These are phyloP conservation scores for Bos javanicus DNA, from an alignment of 2,113 vertebrate genomes.

Conservation along the genomic window DNA sequence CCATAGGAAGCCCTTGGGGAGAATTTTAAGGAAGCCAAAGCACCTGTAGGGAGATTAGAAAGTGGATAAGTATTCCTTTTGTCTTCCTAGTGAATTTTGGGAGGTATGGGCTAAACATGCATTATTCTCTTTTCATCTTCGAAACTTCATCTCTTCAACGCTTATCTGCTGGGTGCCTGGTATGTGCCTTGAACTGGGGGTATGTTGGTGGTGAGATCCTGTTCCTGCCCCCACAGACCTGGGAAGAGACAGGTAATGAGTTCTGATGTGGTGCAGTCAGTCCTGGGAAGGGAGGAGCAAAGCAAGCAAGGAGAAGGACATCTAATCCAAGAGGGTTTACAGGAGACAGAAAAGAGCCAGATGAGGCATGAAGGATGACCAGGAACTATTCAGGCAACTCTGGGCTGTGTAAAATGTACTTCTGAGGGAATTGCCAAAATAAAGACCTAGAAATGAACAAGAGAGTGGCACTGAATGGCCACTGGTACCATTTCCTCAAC, in stretches of 20 bases:
- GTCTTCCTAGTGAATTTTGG: not conserved
- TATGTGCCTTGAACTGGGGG: too few relatives aligned
- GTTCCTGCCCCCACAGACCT: not conserved
- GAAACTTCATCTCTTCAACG: not conserved
- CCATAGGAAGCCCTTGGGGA: not conserved
- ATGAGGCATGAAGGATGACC: not conserved
- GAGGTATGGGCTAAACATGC: not conserved
- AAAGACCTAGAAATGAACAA: not conserved
- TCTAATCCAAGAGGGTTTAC: not conserved
- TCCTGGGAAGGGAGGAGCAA: not conserved
- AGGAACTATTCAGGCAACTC: not conserved
- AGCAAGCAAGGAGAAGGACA: too few relatives aligned
- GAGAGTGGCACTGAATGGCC: not conserved
- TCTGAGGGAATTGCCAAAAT: not conserved
- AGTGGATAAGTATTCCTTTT: not conserved
- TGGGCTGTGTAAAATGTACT: not conserved
- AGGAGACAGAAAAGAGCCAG: not conserved
- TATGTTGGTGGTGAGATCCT: not conserved
- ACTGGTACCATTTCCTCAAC: not conserved
- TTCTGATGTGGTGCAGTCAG: fast-evolving
- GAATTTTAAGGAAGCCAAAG: not conserved
- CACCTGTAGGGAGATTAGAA: not conserved
- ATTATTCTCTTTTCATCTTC: not conserved
- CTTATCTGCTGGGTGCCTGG: not conserved
- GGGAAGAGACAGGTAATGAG: not conserved